A percentile compares a stretch with the other conserved stretches of the same genome.
Evolutionary conservation across 1,140 invertebrate species (phyloP).

Genomic region (Papilio dardanus): DNA sequence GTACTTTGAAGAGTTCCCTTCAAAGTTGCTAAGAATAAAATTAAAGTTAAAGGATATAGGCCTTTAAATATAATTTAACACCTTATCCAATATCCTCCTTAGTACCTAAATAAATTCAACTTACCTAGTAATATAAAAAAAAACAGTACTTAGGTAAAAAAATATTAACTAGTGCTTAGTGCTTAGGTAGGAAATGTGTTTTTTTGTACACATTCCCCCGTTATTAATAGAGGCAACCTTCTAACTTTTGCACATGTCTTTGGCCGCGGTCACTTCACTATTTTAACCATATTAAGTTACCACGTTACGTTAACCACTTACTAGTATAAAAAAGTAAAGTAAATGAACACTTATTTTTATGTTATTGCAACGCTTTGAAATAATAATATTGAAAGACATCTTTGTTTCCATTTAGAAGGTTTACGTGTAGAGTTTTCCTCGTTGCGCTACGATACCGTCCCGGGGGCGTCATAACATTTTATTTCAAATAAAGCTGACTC

Average conservation of each 20-base stretch:
- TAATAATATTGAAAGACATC: conserved; percentile 14
- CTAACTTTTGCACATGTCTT: too few species aligned
- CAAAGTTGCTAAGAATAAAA: conserved; percentile 4
- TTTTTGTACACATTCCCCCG: too few species aligned
- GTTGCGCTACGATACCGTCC: conserved; percentile 14
- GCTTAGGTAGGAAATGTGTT: too few species aligned
- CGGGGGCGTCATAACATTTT: conserved; percentile 35
- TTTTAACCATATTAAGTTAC: not conserved
- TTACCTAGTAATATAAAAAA: too few species aligned
- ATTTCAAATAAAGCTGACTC: conserved; percentile 33
- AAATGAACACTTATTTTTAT: not conserved
- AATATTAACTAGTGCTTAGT: too few species aligned
- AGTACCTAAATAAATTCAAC: too few species aligned
- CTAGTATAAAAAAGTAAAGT: not conserved
- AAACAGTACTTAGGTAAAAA: too few species aligned
- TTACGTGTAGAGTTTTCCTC: conserved; percentile 29
- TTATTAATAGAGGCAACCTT: too few species aligned
- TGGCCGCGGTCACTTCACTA: too few species aligned
- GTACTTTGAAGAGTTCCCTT: conserved; percentile 10
- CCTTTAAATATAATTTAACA: not conserved
- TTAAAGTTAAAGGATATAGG: not conserved
- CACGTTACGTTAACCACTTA: not conserved
- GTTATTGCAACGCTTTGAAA: not conserved
- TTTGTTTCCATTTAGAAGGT: conserved; percentile 19
- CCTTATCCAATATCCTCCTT: not conserved